Base-by-base conservation (phyloP, 2,888 invertebrate species). In the Drosophila stalkeri region DNA sequence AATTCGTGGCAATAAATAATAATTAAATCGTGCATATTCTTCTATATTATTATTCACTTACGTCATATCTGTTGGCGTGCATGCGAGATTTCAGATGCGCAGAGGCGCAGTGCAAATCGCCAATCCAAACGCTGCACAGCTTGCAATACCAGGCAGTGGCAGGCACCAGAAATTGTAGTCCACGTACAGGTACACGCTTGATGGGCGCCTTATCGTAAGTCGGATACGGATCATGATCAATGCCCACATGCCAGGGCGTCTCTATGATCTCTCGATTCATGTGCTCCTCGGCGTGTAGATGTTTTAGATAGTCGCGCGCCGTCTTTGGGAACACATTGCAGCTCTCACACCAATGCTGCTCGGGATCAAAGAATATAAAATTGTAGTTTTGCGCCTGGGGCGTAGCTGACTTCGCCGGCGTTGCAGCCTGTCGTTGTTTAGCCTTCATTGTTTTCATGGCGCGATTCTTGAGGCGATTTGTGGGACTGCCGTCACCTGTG, bases 71-170 rank as follows among this genome's bases (percentile, higher is more conserved):
- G 83, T 96, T 96, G 84, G 96, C 96, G 93, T 98, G 98, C 31
- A 94, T 93, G 71, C 96, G 94, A 0, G 97, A 97, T 92, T 97
- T 97, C 71, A 98, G 94, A 93, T 98, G 98, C 2, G 96, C 95
- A 12, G 97, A 97, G 0, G 97, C 97, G 92, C 97, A 97, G 92
- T 97, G 97, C 72, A 97, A 94, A 92, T 98, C 98, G 0, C 97
- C 98, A 89, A 98, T 97, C 96, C 97, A 98, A 84, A 95, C 94
- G 91, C 96, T 96, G 90, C 98, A 98, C 74, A 98, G 94, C 92
- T 97, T 97, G 94, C 98, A 98, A 93, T 96, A 98, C 97, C 97
- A 98, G 37, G 97, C 96, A 8, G 96, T 96, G 0, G 97, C 96
- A 3, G 97, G 96, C 82, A 97, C 96, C 93, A 98, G 96, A 94